phyloP scores from a whole-genome alignment of 2,113 vertebrate species.

The Chiloscyllium plagiosum region DNA sequence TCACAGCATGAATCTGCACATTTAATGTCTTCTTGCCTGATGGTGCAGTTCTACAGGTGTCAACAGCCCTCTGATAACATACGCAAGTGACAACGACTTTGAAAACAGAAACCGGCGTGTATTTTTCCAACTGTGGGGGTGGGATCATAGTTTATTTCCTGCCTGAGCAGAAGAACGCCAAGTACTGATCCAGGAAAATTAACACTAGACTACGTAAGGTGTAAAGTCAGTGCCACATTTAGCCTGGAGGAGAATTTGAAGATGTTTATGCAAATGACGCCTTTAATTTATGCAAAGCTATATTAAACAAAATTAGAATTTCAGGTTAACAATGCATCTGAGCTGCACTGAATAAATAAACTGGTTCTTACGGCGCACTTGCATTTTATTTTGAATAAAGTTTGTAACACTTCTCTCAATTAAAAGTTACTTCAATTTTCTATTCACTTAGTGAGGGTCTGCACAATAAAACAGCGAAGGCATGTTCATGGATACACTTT shows the following conservation, averaged over 20 bases:
- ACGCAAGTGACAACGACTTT: neutral
- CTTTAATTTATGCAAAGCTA: neutral
- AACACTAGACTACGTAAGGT: neutral
- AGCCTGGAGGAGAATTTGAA: neutral
- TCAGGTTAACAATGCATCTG: neutral
- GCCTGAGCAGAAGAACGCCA: neutral
- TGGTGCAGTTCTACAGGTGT: neutral
- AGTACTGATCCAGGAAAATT: neutral
- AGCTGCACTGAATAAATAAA: neutral
- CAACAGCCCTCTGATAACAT: neutral
- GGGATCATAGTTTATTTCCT: neutral
- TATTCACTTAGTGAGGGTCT: neutral
- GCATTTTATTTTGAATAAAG: neutral
- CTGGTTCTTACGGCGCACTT: neutral
- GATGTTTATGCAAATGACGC: neutral
- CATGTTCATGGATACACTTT: constrained; percentile 10
- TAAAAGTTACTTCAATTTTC: neutral
- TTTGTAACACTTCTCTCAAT: neutral
- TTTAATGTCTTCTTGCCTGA: neutral
- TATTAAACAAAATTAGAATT: neutral
- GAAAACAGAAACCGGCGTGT: neutral
- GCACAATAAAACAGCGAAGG: neutral
- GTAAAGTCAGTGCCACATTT: neutral
- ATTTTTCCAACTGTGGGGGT: neutral
- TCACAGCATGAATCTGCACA: neutral